phyloP scores from a whole-genome alignment of 92 coral and sea anemone species.

The Porites rus region DNA sequence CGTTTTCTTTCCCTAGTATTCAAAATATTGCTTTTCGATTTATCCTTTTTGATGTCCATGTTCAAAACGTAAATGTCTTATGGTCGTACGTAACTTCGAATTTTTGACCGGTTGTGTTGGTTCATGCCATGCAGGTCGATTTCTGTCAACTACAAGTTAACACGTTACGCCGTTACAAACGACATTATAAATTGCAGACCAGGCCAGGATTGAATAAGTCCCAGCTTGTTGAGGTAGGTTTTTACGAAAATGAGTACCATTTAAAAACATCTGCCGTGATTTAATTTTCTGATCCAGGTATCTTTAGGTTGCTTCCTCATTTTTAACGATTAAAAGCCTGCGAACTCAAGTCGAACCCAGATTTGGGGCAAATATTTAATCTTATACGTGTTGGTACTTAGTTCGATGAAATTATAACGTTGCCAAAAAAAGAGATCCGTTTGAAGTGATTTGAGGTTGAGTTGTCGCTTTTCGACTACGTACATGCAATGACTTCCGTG shows the following conservation, averaged over 20 bases:
- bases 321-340: too few species aligned
- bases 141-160: constrained; percentile 95
- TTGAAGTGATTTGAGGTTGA: neutral
- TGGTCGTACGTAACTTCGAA: neutral
- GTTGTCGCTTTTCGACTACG: too few species aligned
- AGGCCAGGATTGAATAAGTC: constrained; percentile 97
- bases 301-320: neutral
- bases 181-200: constrained; percentile 98
- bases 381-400: neutral
- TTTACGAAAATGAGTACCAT: neutral
- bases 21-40: neutral
- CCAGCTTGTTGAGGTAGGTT: constrained; percentile 96
- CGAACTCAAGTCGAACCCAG: neutral
- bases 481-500: too few species aligned
- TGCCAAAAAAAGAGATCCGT: neutral
- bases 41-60: constrained; percentile 3
- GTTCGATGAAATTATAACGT: neutral
- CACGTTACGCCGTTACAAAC: constrained; percentile 93
- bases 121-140: constrained; percentile 74
- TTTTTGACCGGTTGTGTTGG: constrained; percentile 10
- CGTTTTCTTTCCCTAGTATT: neutral
- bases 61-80: neutral
- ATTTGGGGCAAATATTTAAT: neutral
- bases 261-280: neutral
- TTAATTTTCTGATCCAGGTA: too few species aligned